Base-by-base conservation (phyloP, 2,113 vertebrate species). In the Aepyceros melampus region DNA sequence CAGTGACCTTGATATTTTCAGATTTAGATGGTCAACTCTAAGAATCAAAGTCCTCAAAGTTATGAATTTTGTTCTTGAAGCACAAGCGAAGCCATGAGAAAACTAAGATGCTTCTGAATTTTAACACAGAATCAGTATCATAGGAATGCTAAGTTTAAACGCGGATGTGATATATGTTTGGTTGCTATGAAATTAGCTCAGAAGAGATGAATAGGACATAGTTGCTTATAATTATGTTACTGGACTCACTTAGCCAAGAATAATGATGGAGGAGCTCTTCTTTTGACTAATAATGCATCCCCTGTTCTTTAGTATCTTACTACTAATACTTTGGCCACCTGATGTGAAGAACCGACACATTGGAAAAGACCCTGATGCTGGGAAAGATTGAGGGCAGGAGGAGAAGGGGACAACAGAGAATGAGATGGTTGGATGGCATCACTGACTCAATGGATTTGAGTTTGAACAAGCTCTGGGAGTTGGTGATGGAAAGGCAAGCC, bases 11-110 rank as follows among this genome's bases (percentile, higher is more conserved):
- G 71, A 5, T 27, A n/a, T 25, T 55, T 83, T 71, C 33, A 89
- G 76, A 82, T 53, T 43, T 86, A 79, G 43, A 94, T 53, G 51
- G 27, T 71, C 85, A 23, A 16, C 2, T 78, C 62, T 95, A 64
- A 82, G 47, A 91, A 91, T 93, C 56, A 76, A 94, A 92, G 58
- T 95, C 40, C 49, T 95, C 60, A 89, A 89, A 62, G 27, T 67
- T 86, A 82, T 40, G 29, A 82, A 83, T 67, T 89, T 86, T 88
- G 36, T 71, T 83, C 79, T 71, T 45, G 23, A 85, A 90, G 51
- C 43, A 60, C 12, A 90, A 93, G 43, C 9, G 60, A 86, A 71
- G 40, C 40, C 64, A 3, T 49, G 49, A 86, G 82, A 85, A 95
- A 93, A 83, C 47, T 17, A 49, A 58, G 33, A n/a, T 29, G 33